Base-by-base conservation (phyloP, 2,888 invertebrate species). In the Drosophila kambysellisi region DNA sequence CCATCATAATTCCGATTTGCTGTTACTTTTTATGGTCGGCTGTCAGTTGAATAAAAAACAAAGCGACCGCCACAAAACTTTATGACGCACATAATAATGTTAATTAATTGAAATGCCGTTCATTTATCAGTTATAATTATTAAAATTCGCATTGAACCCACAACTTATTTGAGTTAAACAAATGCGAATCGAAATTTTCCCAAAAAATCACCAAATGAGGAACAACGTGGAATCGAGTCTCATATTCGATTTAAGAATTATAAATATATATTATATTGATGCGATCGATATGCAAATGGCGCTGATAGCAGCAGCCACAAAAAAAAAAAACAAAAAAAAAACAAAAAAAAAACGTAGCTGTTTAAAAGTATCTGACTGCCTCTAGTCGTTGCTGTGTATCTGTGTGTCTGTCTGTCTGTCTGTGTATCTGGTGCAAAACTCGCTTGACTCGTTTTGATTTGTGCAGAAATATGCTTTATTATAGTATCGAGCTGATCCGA, bases 391-490 rank as follows among this genome's bases (percentile, higher is more conserved):
- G 11, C n/a, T 41, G n/a, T 62, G 56, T 66, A 30, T 56, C 56
- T 53, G 41, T 54, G 20, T 41, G 39, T 67, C 53, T 30, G 46
- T 46, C 64, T 41, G 9, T 46, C 9, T 9, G 46, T 20, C 15
- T 59, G 12, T 56, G 37, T 53, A 32, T 64, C 60, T 71, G 50
- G 61, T 69, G 69, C 32, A 35, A 61, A 86, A 86, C 89, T 74
- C 57, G 85, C 85, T 78, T 56, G 73, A 86, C 85, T 76, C 89
- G 85, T 86, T 86, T 86, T 32, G 83, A 89, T 81, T 69, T 83
- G 88, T 89, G 85, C 85, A 86, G 85, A 86, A 86, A 87, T 86
- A 86, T 86, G 85, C 74, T 86, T 86, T 86, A 86, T 86, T 89
- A 84, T 88, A 71, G 53, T 35, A 35, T 65, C 43, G 64, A 71